A percentile compares a stretch with the other conserved stretches of the same genome.
Evolutionary conservation across 2,888 invertebrate species (phyloP).

Genomic region (Rotaria macrura): DNA sequence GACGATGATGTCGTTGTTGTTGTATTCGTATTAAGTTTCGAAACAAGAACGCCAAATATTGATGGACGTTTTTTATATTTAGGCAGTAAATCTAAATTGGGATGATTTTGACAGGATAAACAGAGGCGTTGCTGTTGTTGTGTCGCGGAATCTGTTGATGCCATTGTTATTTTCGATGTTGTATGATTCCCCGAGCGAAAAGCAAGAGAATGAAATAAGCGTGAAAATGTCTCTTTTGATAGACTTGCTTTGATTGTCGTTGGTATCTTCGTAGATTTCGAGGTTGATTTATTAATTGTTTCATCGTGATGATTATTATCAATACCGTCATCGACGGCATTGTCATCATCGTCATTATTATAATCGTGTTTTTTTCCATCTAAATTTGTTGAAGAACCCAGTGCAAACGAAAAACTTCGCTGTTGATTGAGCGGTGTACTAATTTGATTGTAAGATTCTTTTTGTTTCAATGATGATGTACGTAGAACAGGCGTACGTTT

Average conservation of each 20-base stretch:
- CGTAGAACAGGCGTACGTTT: background rate
- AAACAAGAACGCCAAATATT: slow-evolving; percentile 4
- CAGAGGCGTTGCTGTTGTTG: background rate
- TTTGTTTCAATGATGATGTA: background rate
- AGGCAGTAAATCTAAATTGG: background rate
- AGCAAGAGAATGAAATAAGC: background rate
- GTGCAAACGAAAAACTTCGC: slow-evolving; percentile 16
- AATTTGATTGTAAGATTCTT: background rate
- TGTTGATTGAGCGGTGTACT: background rate
- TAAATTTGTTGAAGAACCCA: background rate
- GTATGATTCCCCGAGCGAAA: background rate
- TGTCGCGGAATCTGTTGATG: background rate
- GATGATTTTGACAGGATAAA: slow-evolving; percentile 5
- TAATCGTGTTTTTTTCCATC: background rate
- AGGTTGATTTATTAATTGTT: background rate
- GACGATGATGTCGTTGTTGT: too few relatives aligned
- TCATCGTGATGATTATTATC: background rate
- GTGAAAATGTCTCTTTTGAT: slow-evolving; percentile 18
- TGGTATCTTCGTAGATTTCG: background rate
- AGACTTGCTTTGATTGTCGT: background rate
- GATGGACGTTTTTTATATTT: slow-evolving; percentile 19
- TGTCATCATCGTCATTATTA: background rate
- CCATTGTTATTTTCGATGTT: background rate
- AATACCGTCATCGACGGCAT: too few relatives aligned
- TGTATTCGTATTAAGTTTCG: background rate